phyloP scores from a whole-genome alignment of 2,113 vertebrate species.

The Acrocephalus kingi region DNA sequence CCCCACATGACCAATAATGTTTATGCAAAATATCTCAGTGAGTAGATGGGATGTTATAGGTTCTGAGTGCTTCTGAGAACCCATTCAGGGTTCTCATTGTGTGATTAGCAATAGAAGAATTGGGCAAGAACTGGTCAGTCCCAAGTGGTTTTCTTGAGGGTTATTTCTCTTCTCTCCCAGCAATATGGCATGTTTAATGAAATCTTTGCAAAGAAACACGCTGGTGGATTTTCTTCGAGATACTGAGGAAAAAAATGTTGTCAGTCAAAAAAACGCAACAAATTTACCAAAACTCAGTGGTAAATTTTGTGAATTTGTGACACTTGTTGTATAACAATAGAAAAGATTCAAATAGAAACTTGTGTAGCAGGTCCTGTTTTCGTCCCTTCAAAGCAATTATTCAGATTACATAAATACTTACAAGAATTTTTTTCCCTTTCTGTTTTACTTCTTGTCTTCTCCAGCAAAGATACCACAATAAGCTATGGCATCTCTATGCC shows the following conservation, averaged over 20 bases:
- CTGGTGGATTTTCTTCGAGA: neutral
- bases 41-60: neutral
- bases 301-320: neutral
- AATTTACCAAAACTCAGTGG: neutral
- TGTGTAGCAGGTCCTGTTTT: neutral
- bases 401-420: neutral
- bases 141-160: neutral
- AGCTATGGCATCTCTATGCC: neutral
- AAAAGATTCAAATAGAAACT: neutral
- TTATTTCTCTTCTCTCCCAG: neutral
- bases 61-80: neutral
- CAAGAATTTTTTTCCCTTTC: neutral
- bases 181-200: neutral
- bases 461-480: neutral
- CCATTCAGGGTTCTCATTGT: neutral
- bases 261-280: neutral
- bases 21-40: neutral
- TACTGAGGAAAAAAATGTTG: neutral
- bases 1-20: neutral
- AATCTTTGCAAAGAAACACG: neutral
- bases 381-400: neutral
- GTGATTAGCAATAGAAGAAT: neutral
- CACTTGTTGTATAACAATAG: neutral
- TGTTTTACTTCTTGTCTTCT: neutral
- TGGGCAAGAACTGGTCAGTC: neutral